phyloP scores from a whole-genome alignment of 2,888 invertebrate genomes.

The Drosophila algonquin region DNA sequence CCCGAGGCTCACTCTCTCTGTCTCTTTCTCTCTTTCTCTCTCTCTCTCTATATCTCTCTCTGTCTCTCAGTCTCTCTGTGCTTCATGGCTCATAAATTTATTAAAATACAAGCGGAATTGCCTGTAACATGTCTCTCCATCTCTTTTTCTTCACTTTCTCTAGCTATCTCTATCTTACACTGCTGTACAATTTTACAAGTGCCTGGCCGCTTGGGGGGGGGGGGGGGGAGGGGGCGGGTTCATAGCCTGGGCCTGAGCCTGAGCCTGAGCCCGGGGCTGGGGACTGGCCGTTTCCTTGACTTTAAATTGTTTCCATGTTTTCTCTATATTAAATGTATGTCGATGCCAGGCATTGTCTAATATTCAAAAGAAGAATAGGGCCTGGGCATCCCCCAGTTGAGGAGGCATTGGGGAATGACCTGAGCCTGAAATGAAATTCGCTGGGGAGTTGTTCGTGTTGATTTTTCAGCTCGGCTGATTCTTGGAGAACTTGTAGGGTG shows the following conservation, averaged over 20 bases:
- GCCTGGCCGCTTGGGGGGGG: slow-evolving; percentile 2
- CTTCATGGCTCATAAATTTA: slow-evolving; percentile 66
- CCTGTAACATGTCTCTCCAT: slow-evolving; percentile 14
- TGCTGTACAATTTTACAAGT: slow-evolving; percentile 33
- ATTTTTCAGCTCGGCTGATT: slow-evolving; percentile 50
- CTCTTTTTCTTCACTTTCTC: slow-evolving; percentile 14
- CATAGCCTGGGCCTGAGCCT: too few species aligned
- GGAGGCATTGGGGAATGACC: slow-evolving; percentile 27
- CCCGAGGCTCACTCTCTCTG: slow-evolving; percentile 36
- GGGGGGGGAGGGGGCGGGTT: too few species aligned
- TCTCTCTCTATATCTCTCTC: slow-evolving; percentile 9
- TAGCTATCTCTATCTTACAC: slow-evolving; percentile 10
- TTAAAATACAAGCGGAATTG: slow-evolving; percentile 55
- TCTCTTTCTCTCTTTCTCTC: slow-evolving; percentile 9
- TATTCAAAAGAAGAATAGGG: not conserved
- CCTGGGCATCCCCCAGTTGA: too few species aligned
- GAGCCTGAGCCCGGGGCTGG: not conserved
- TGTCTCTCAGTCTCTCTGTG: slow-evolving; percentile 16
- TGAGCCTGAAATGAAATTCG: slow-evolving; percentile 37
- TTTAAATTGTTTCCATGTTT: slow-evolving; percentile 47
- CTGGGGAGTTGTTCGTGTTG: slow-evolving; percentile 42
- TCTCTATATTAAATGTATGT: slow-evolving; percentile 35
- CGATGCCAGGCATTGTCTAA: slow-evolving; percentile 28
- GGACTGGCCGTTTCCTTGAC: slow-evolving; percentile 42
- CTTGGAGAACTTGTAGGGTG: slow-evolving; percentile 18